Percentiles rank a stretch among this genome's conserved stretches.
These are phyloP conservation scores for Dryocosmus kuriphilus DNA, from an alignment of 2,888 invertebrate genomes.

Conservation along the genomic window DNA sequence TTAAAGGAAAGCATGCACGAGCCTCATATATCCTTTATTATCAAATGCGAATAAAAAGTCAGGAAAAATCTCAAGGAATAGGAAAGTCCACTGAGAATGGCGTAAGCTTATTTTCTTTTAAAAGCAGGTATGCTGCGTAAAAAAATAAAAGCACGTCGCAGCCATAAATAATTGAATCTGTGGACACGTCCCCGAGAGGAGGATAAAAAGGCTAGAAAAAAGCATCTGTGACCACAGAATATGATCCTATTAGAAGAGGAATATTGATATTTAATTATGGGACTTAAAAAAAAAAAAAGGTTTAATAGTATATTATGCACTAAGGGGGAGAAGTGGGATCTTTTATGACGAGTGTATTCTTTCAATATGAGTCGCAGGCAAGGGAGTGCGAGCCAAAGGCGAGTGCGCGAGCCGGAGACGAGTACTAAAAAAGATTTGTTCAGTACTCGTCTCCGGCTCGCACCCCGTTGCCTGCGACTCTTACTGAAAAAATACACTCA, in stretches of 20 bases:
- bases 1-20: background rate
- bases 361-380: too few species aligned
- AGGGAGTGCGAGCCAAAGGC: too few species aligned
- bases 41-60: background rate
- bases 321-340: too few species aligned
- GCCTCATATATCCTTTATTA: background rate
- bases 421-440: too few species aligned
- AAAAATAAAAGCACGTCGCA: background rate
- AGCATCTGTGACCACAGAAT: background rate
- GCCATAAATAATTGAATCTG: constrained; percentile 16
- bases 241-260: background rate
- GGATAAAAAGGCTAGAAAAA: background rate
- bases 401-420: too few species aligned
- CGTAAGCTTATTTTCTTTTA: too few species aligned
- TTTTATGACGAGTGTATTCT: too few species aligned
- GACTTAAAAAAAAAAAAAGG: too few species aligned
- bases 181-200: background rate
- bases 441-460: too few species aligned
- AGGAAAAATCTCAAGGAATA: background rate
- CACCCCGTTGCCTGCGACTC: too few species aligned
- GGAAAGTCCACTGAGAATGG: background rate
- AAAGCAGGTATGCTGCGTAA: background rate
- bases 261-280: constrained; percentile 15
- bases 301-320: too few species aligned
- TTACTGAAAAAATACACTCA: too few species aligned